Evolutionary conservation across 2,797 vertebrate species (phyloP).

Genomic region (Artibeus jamaicensis): DNA sequence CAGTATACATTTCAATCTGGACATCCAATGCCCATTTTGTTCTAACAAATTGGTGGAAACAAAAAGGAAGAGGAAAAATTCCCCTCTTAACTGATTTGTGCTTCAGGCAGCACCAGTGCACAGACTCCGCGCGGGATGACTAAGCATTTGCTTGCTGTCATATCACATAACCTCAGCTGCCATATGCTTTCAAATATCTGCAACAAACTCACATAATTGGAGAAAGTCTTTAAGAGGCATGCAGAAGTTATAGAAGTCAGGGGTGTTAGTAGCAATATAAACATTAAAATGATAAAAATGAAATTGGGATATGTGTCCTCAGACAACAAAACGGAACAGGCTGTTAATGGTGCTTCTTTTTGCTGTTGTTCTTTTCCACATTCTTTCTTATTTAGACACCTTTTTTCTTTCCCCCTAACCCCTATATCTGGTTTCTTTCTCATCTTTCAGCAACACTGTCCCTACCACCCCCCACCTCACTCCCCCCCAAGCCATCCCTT

Average conservation of each 20-base stretch:
- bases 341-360: not conserved
- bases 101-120: not conserved
- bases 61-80: not conserved
- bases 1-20: not conserved
- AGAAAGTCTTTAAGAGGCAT: not conserved
- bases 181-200: not conserved
- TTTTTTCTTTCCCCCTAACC: not conserved
- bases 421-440: not conserved
- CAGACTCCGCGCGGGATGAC: not conserved
- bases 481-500: not conserved
- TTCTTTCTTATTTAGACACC: not conserved
- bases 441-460: not conserved
- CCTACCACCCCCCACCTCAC: no score
- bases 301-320: not conserved
- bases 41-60: not conserved
- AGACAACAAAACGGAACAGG: not conserved
- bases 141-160: slow-evolving; percentile 30
- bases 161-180: not conserved
- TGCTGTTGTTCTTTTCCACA: not conserved
- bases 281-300: not conserved
- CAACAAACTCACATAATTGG: not conserved
- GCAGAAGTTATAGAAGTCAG: not conserved
- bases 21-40: not conserved
- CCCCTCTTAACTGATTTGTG: not conserved
- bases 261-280: not conserved